Evolutionary conservation across 2,888 invertebrate genomes (phyloP), one percentile per base, ranked within the genome.

Genomic region (Polymixis flavicincta): DNA sequence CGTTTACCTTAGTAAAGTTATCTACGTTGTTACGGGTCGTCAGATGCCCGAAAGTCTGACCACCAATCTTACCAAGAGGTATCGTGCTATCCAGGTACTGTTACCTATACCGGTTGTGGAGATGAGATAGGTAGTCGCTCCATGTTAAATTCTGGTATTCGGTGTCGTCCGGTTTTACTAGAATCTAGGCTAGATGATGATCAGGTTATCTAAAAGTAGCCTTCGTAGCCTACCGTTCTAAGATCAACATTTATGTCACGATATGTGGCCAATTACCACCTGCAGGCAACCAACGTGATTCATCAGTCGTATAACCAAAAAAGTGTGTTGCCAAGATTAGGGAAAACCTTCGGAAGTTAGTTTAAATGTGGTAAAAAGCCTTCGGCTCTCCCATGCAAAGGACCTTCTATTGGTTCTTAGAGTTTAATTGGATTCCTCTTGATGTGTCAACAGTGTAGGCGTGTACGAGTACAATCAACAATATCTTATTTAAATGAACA

Each of bases 231-330:
- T 54, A 25, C 19, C 7, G n/a, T 45, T 69, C 28, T 45, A n/a
- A 64, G 71, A 37, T n/a, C n/a, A 50, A 42, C 7, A 72, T 25
- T 66, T 17, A 48, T 57, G 59, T 37, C 14, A 42, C 37, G 28
- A 60, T 61, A 59, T 55, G 32, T 32, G 54, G 37, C 42, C 64
- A 65, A 54, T 32, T 50, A 48, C 1, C 32, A 64, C 2, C 19
- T 54, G n/a, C 6, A 32, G 7, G 54, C 55, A 32, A 37, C 19
- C 17, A n/a, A 67, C 17, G 11, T 69, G 69, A 69, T 57, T 78
- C 69, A 80, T 80, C 50, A 25, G 25, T 55, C 19, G 11, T 25
- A 3, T 32, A 13, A n/a, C 11, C 64, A 79, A 60, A 60, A 42
- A n/a, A 48, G 13, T 4, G n/a, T 54, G 2, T 73, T 73, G 50